Evolutionary conservation across 2,113 vertebrate species (phyloP).

Genomic region (Naja naja): DNA sequence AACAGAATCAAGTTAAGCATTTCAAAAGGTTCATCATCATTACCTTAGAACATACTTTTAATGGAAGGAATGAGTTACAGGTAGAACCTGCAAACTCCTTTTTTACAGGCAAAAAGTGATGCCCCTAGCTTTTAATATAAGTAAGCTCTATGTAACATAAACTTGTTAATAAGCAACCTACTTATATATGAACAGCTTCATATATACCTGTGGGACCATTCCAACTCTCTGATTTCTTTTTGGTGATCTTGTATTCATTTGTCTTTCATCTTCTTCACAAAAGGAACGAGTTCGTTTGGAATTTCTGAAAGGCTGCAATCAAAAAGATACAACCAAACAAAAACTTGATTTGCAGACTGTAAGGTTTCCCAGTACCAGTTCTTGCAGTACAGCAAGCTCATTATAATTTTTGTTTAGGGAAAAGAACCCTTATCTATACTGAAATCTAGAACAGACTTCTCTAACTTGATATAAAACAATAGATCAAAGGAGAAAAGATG

Average conservation of each 20-base stretch:
- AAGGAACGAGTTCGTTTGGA: conserved; percentile 93
- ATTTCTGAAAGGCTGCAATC: conserved; percentile 85
- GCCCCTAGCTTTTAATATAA: not conserved
- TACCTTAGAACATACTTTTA: not conserved
- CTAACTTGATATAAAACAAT: not conserved
- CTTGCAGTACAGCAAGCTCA: conserved; percentile 40
- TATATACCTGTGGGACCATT: conserved; percentile 85
- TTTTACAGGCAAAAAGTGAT: not conserved
- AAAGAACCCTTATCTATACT: not conserved
- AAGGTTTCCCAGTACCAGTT: conserved; percentile 26
- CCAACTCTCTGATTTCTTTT: conserved; percentile 91
- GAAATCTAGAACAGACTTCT: not conserved
- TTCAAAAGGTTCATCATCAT: not conserved
- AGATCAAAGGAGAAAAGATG: not conserved
- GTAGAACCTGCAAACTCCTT: not conserved
- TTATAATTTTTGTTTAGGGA: not conserved
- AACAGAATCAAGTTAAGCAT: not conserved
- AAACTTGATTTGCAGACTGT: conserved; percentile 27
- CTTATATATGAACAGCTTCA: conserved; percentile 28
- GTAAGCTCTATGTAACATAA: not conserved
- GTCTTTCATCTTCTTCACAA: conserved; percentile 89
- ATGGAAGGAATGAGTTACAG: not conserved
- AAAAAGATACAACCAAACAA: conserved; percentile 48
- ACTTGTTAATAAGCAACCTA: not conserved
- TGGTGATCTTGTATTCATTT: conserved; percentile 86